These are phyloP conservation scores for Disparrhopalites patrizii DNA, from an alignment of 2,888 invertebrate species.

Conservation along the genomic window DNA sequence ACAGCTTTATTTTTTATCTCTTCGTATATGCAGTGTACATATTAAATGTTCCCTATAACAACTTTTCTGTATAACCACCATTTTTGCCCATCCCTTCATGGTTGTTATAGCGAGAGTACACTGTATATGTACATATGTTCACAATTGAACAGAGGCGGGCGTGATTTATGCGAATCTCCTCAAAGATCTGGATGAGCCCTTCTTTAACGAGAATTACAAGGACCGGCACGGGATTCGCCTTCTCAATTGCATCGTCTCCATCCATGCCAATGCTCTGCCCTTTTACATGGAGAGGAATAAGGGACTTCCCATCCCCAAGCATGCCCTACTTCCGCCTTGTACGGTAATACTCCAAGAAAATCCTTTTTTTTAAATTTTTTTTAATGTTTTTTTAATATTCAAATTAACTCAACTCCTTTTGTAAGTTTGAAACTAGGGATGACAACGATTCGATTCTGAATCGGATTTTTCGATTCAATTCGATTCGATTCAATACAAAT, in stretches of 20 bases:
- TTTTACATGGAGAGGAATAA: slow-evolving; percentile 5
- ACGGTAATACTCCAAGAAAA: neutral
- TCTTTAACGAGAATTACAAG: slow-evolving; percentile 3
- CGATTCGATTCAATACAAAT: no score
- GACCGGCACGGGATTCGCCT: neutral
- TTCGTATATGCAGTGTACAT: no score
- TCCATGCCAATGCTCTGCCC: slow-evolving; percentile 11
- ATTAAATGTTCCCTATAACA: no score
- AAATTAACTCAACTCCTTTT: no score
- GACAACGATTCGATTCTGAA: no score
- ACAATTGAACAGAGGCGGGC: slow-evolving; percentile 8
- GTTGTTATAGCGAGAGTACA: no score
- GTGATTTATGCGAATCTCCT: neutral
- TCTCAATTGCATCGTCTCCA: slow-evolving; percentile 3
- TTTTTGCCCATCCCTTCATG: no score
- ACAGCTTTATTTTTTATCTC: no score
- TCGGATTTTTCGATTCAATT: no score
- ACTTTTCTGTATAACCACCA: no score
- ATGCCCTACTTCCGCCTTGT: neutral
- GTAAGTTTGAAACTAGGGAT: no score
- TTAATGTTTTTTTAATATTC: neutral
- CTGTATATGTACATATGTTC: no score
- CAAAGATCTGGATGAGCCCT: neutral
- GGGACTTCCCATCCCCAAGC: neutral
- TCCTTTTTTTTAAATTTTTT: neutral